A percentile compares a stretch with the other conserved stretches of the same genome.
Conservation (phyloP, 2,888 invertebrate species). For the Auanema freiburgensis region DNA sequence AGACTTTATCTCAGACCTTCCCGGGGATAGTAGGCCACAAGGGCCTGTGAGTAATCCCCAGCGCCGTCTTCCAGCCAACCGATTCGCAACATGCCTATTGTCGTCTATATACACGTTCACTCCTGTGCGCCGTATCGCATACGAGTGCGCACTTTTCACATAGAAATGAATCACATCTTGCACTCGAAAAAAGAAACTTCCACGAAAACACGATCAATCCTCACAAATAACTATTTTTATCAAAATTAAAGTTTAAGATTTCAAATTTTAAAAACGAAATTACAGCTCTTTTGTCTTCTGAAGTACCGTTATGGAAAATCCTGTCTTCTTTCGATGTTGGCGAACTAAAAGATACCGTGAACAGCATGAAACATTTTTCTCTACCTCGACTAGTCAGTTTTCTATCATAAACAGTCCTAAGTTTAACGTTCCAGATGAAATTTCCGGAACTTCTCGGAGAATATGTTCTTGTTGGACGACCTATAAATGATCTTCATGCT, state of each 20-base stretch:
- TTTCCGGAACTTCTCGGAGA: conserved; percentile 24
- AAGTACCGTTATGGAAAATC: conserved; percentile 33
- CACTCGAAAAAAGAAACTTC: too few relatives aligned
- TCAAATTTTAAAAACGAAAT: neutral
- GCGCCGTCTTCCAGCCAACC: conserved; percentile 35
- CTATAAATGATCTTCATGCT: conserved; percentile 20
- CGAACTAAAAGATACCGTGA: conserved; percentile 21
- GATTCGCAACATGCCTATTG: conserved; percentile 11
- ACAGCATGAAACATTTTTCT: conserved; percentile 20
- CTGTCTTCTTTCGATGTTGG: conserved; percentile 33
- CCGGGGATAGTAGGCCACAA: conserved; percentile 31
- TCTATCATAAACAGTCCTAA: neutral
- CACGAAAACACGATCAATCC: too few relatives aligned
- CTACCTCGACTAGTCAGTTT: conserved; percentile 21
- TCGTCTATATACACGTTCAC: conserved; percentile 12
- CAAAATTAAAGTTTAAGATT: too few relatives aligned
- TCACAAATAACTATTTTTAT: too few relatives aligned
- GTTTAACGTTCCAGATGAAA: conserved; percentile 15
- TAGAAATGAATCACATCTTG: too few relatives aligned
- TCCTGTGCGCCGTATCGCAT: conserved; percentile 8
- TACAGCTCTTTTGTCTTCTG: conserved; percentile 24
- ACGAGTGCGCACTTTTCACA: conserved; percentile 11
- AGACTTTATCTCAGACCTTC: conserved; percentile 55
- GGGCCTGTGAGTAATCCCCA: conserved; percentile 42
- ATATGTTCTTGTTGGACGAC: conserved; percentile 12